Percentiles rank a stretch among this genome's conserved stretches.
phyloP scores from a whole-genome alignment of 64 coral and sea anemone genomes.

The Pocillopora damicornis region DNA sequence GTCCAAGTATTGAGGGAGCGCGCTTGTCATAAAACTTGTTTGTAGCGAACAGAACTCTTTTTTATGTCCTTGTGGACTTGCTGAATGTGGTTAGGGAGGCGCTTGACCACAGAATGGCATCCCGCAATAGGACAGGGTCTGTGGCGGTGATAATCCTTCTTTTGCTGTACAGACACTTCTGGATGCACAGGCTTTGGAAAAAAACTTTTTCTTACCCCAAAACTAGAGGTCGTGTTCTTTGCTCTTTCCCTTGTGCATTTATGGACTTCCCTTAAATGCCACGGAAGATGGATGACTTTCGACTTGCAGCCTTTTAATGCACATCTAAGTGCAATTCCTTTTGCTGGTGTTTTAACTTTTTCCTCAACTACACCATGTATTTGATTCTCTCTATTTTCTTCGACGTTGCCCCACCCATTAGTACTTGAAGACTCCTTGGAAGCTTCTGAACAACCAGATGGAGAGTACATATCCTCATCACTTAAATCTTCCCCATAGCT shows the following conservation, averaged over 20 bases:
- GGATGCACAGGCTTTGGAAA: background rate
- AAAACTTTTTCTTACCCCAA: conserved; percentile 11
- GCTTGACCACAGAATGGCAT: conserved; percentile 22
- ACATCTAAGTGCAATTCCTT: background rate
- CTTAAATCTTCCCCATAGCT: too few species aligned
- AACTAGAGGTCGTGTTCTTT: background rate
- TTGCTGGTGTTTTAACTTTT: too few species aligned
- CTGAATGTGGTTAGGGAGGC: background rate
- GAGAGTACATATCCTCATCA: too few species aligned
- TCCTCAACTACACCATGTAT: too few species aligned
- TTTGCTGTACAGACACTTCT: background rate
- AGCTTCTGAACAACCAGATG: too few species aligned
- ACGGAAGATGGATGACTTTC: background rate
- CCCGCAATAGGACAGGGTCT: conserved; percentile 2
- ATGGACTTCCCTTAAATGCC: conserved; percentile 4
- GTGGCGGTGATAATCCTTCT: conserved; percentile 21
- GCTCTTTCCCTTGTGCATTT: background rate
- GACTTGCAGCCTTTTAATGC: conserved; percentile 16
- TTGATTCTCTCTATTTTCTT: too few species aligned
- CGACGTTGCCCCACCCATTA: too few species aligned
- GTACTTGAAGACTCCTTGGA: too few species aligned
- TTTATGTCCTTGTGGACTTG: conserved; percentile 37
- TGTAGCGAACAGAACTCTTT: background rate
- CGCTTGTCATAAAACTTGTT: background rate
- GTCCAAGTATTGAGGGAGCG: background rate